A percentile compares a stretch with the other conserved stretches of the same genome.
Evolutionary conservation across 1,140 invertebrate genomes (phyloP).

Genomic region (Thalassaphorura encarpata): DNA sequence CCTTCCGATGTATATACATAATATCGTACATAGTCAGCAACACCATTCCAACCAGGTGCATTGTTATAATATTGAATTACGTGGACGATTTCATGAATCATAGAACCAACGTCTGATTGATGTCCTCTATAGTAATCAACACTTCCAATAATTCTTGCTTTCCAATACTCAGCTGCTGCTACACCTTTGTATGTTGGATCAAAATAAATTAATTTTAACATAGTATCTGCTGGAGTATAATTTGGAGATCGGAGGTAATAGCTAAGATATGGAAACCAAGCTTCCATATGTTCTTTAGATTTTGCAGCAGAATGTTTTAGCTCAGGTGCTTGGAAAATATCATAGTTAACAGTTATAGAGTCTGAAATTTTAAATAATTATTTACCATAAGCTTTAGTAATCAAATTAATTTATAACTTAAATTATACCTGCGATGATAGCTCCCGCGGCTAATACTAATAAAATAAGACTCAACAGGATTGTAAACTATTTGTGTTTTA

Average conservation of each 20-base stretch:
- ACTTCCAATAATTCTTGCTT: not conserved
- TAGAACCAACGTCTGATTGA: constrained; percentile 11
- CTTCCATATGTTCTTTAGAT: not conserved
- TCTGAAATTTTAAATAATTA: too few species aligned
- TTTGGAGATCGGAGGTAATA: constrained; percentile 5
- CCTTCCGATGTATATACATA: not conserved
- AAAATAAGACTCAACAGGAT: too few species aligned
- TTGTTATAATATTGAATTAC: constrained; percentile 7
- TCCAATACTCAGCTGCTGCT: not conserved
- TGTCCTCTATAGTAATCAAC: constrained; percentile 11
- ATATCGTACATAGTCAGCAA: constrained; percentile 12
- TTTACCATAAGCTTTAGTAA: too few species aligned
- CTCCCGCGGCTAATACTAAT: too few species aligned
- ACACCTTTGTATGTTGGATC: constrained; percentile 14
- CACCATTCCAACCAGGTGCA: not conserved
- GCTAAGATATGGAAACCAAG: not conserved
- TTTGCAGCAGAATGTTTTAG: not conserved
- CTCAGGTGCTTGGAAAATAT: not conserved
- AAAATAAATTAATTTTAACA: constrained; percentile 9
- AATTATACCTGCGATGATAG: too few species aligned
- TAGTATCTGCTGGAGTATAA: constrained; percentile 1
- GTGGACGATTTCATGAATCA: constrained; percentile 17
- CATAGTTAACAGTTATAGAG: not conserved
- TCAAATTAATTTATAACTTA: too few species aligned
- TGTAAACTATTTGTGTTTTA: too few species aligned